phyloP scores from a whole-genome alignment of 2,797 vertebrate genomes.

The Acestrorhynchus altus region DNA sequence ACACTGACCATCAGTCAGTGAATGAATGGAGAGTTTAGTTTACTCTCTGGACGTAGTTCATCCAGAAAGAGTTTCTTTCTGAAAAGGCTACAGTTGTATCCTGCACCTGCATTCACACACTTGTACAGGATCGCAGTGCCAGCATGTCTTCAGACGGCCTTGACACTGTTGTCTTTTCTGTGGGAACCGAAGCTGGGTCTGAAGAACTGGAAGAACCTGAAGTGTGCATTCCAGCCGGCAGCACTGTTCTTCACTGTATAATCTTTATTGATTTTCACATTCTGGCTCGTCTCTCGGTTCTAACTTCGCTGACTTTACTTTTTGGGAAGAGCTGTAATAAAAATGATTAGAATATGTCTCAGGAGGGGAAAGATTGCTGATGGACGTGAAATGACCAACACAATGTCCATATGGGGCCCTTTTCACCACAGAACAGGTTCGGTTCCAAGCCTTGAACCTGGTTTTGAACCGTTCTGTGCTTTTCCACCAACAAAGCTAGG shows the following conservation, averaged over 20 bases:
- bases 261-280: slow-evolving; percentile 48
- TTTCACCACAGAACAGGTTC: no score
- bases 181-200: neutral
- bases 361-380: slow-evolving; percentile 27
- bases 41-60: neutral
- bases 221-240: slow-evolving; percentile 4
- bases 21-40: neutral
- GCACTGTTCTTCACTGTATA: slow-evolving; percentile 38
- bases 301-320: slow-evolving; percentile 31
- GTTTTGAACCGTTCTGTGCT: no score
- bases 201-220: neutral
- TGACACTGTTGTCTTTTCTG: neutral
- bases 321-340: slow-evolving; percentile 20
- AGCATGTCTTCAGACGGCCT: slow-evolving; percentile 12
- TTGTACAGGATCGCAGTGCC: neutral
- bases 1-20: neutral
- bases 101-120: neutral
- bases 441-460: no score
- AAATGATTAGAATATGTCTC: slow-evolving; percentile 22
- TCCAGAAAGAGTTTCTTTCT: neutral
- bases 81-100: neutral
- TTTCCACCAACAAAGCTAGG: no score
- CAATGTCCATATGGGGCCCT: no score
- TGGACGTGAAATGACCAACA: neutral
- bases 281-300: slow-evolving; percentile 18